Evolutionary conservation across 1,140 invertebrate species (phyloP), one percentile per base, ranked within the genome.

Genomic region (Euglossa dilemma): DNA sequence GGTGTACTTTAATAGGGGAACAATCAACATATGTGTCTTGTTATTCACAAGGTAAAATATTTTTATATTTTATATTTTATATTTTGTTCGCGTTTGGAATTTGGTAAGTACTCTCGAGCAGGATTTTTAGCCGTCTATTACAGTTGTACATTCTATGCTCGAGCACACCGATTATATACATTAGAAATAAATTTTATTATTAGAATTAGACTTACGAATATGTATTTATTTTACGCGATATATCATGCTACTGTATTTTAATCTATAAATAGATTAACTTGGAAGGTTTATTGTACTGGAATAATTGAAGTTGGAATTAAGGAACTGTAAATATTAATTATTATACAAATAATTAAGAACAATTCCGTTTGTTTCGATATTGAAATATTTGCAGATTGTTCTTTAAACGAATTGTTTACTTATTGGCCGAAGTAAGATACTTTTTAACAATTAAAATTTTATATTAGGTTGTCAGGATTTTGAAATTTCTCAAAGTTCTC

Each of bases 121-220:
- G 23, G 50, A 77, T 67, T 77, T 77, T 64, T 52, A 36, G 20
- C 6, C 36, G 50, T 67, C 36, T 67, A 28, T 3, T 45, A 25
- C 50, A 43, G 36, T 79, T 54, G 20, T 43, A 25, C 16, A 54
- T 28, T 23, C 45, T n/a, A 47, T 9, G 28, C 64, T 78, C n/a
- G 61, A 63, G 50, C 66, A 63, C 56, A 25, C 64, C 59, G 72
- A 67, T 79, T 73, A 70, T 4, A 36, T 2, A 36, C 36, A 36
- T 76, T 25, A 47, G 36, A 76, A 86, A 80, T 73, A 85, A 85
- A 64, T 43, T 52, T 47, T 43, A 64, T 89, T 78, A 74, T 63
- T 59, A 67, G 50, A 72, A 74, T 63, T 59, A 67, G 56, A 72
- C 47, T 14, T 28, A 23, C 56, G 14, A n/a, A 54, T 36, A 69